phyloP scores from a whole-genome alignment of 2,888 invertebrate species.

The Hirtodrosophila trivittata region DNA sequence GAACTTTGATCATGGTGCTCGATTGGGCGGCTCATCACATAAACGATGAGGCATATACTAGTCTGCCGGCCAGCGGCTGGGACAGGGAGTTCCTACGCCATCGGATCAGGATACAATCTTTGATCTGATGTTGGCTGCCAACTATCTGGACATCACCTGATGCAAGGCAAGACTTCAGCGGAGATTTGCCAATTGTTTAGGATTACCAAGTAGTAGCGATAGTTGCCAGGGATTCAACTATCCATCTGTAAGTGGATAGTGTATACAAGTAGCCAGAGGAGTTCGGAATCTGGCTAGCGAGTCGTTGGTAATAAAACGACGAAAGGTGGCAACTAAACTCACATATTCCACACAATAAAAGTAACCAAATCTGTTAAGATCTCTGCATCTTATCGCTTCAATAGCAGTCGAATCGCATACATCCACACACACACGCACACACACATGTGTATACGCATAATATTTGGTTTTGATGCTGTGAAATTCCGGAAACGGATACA shows the following conservation, averaged over 20 bases:
- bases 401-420: conserved; percentile 23
- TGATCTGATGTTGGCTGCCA: neutral
- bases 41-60: neutral
- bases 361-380: conserved; percentile 39
- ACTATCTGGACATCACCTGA: conserved; percentile 2
- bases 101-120: neutral
- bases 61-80: neutral
- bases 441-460: conserved; percentile 5
- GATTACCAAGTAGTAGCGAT: neutral
- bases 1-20: neutral
- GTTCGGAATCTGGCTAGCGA: neutral
- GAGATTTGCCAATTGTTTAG: neutral
- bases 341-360: conserved; percentile 39
- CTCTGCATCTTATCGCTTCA: conserved; percentile 41
- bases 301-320: conserved; percentile 12
- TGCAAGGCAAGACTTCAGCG: neutral
- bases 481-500: conserved; percentile 56
- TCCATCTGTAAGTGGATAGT: neutral
- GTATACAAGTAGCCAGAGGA: conserved; percentile 1
- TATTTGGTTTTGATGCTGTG: conserved; percentile 31
- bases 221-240: neutral
- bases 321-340: conserved; percentile 10
- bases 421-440: conserved; percentile 3
- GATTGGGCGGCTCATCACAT: neutral
- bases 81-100: neutral